Base-by-base conservation (phyloP, 1,140 invertebrate genomes). In the Mercenaria mercenaria region DNA sequence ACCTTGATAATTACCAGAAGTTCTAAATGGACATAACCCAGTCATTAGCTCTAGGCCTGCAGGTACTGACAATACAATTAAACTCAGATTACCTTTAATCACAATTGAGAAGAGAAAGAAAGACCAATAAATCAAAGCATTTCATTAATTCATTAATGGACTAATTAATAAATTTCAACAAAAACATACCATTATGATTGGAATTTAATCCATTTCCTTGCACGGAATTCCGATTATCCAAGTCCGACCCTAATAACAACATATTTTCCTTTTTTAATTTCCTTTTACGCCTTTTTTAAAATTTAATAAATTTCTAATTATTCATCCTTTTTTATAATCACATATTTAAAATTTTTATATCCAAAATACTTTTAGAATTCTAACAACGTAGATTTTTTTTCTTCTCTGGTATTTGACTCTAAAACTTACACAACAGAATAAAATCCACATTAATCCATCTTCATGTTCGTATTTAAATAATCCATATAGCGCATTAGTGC, bases 381-480 rank as follows among this genome's bases (percentile, higher is more conserved):
- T n/a, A n/a, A n/a, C n/a, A n/a, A n/a, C n/a, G n/a, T n/a, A n/a
- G n/a, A n/a, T n/a, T n/a, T n/a, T n/a, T n/a, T n/a, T n/a, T n/a
- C n/a, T n/a, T n/a, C n/a, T n/a, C n/a, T n/a, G n/a, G n/a, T n/a
- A n/a, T n/a, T n/a, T n/a, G n/a, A n/a, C n/a, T n/a, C n/a, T n/a
- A n/a, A n/a, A n/a, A n/a, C n/a, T n/a, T n/a, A n/a, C n/a, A n/a
- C n/a, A 59, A 59, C 34, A 72, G 39, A 72, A 72, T 72, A 32
- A 72, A 39, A 72, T 72, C 67, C 34, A 23, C 4, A 13, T 72
- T 72, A 72, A 72, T 72, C 67, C 37, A 72, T 72, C 67, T 1
- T 72, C 15, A 39, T 39, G 4, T 39, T 6, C 13, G 61, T 32
- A 32, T 34, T 67, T 29, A 29, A 67, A 67, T 67, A 72, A 39